These are phyloP conservation scores for Saccostrea echinata DNA, from an alignment of 1,140 invertebrate species.

Conservation along the genomic window DNA sequence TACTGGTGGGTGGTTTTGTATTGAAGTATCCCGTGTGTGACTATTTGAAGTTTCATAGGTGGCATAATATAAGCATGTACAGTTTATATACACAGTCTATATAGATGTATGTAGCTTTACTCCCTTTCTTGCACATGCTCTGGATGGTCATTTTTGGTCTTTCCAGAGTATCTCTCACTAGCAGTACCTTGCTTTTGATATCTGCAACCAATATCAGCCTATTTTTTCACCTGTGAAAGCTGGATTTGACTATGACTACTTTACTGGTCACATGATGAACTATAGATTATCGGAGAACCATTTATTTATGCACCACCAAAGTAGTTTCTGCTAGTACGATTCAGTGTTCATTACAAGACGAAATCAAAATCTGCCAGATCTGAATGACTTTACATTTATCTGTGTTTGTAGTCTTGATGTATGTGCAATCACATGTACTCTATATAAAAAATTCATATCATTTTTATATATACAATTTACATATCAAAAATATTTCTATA, in stretches of 20 bases:
- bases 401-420: constrained; percentile 22
- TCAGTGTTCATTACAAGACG: constrained; percentile 7
- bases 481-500: constrained; percentile 32
- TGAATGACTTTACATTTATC: neutral
- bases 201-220: neutral
- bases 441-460: constrained; percentile 25
- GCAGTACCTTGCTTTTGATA: neutral
- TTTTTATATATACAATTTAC: constrained; percentile 39
- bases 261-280: neutral
- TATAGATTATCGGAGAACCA: neutral
- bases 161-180: neutral
- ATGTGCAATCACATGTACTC: constrained; percentile 31
- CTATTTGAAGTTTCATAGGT: neutral
- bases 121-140: neutral
- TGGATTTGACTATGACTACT: neutral
- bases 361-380: constrained; percentile 30
- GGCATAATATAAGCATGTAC: neutral
- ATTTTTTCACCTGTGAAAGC: neutral
- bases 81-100: no score
- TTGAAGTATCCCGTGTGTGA: neutral
- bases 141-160: neutral
- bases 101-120: neutral
- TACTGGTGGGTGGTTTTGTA: neutral
- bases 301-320: neutral
- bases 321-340: neutral